Evolutionary conservation across 2,888 invertebrate species (phyloP).

Genomic region (Platypus cylindrus): DNA sequence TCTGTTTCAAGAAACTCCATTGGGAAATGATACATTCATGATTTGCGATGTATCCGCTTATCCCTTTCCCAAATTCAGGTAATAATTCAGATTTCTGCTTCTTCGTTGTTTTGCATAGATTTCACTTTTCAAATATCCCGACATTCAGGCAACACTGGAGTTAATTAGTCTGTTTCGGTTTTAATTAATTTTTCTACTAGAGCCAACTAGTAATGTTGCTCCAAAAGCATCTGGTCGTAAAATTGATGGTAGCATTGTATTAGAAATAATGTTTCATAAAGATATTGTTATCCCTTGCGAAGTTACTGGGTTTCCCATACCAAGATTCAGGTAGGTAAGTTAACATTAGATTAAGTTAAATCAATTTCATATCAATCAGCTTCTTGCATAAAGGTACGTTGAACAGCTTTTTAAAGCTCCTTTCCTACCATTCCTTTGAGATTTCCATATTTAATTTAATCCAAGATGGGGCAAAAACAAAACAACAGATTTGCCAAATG

Average conservation of each 20-base stretch:
- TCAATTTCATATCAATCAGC: too few species aligned
- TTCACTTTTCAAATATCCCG: too few species aligned
- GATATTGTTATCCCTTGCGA: conserved; percentile 50
- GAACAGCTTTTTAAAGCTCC: too few species aligned
- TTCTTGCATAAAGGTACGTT: too few species aligned
- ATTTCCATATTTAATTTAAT: conserved; percentile 16
- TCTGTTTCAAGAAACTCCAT: conserved; percentile 37
- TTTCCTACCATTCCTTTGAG: too few species aligned
- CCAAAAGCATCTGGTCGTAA: conserved; percentile 39
- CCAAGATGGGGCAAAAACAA: too few species aligned
- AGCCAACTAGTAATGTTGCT: conserved; percentile 47
- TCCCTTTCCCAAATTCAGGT: conserved; percentile 56
- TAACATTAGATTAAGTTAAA: too few species aligned
- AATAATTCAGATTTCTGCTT: conserved; percentile 2
- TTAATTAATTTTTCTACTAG: too few species aligned
- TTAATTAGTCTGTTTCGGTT: too few species aligned
- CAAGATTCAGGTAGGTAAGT: conserved; percentile 30
- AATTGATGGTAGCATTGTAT: conserved; percentile 40
- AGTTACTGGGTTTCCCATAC: conserved; percentile 56
- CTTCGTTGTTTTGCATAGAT: not conserved
- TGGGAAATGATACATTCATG: conserved; percentile 38
- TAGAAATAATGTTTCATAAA: conserved; percentile 30
- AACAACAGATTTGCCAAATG: too few species aligned
- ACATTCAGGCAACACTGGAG: conserved; percentile 30
- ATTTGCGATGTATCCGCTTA: conserved; percentile 58